Percentiles rank a stretch among this genome's conserved stretches.
phyloP scores from a whole-genome alignment of 2,888 invertebrate genomes.

The Agrochola litura region DNA sequence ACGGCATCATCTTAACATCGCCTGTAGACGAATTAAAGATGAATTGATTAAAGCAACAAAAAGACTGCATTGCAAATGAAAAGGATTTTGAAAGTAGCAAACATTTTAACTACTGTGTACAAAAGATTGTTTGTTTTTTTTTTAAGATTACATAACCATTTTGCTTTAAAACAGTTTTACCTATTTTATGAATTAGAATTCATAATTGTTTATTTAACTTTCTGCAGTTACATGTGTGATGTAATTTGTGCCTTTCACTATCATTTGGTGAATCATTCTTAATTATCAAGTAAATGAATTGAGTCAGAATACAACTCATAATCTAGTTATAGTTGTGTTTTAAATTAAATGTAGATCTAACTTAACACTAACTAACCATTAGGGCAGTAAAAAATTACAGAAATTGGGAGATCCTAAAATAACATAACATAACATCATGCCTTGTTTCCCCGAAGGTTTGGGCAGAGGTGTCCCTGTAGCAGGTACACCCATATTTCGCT shows the following conservation, averaged over 20 bases:
- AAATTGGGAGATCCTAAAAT: background rate
- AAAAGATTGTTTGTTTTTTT: background rate
- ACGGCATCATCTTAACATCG: conserved; percentile 93
- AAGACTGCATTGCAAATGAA: conserved; percentile 19
- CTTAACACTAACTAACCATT: background rate
- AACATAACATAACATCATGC: too few relatives aligned
- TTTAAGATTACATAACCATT: background rate
- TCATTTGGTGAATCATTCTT: conserved; percentile 39
- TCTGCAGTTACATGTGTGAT: conserved; percentile 26
- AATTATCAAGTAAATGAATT: conserved; percentile 11
- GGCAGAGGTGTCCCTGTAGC: too few relatives aligned
- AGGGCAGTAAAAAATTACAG: background rate
- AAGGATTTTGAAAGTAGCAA: conserved; percentile 1
- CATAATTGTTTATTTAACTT: conserved; percentile 14
- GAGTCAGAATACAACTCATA: background rate
- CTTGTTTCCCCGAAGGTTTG: too few relatives aligned
- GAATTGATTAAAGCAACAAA: conserved; percentile 3
- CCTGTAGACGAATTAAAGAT: conserved; percentile 74
- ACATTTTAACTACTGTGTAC: background rate
- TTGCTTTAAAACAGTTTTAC: background rate
- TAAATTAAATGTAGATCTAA: background rate
- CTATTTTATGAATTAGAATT: background rate
- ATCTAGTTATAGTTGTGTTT: background rate
- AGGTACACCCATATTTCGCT: too few relatives aligned
- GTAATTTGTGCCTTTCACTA: conserved; percentile 47